Evolutionary conservation across 2,888 invertebrate species (phyloP), one percentile per base, ranked within the genome.

Genomic region (Magallana nippona): DNA sequence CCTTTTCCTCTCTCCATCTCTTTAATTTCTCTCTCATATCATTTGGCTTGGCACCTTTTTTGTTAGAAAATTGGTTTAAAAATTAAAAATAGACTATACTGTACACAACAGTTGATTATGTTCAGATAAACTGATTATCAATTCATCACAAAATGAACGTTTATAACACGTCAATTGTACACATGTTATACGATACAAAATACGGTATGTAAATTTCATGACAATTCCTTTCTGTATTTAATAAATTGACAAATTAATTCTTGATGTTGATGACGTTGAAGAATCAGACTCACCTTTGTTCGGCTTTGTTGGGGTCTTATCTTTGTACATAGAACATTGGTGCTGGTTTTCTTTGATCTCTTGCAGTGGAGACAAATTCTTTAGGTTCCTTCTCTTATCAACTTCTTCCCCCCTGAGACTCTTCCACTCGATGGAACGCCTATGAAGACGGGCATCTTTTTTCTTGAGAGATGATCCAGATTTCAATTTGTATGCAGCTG

Each of bases 1-100:
- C 89, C 55, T 88, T 87, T 78, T 91, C 92, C 77, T 88, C 86
- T 63, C 89, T 90, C 91, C 91, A 91, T 84, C 89, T 90, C 62
- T 87, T 87, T 15, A 91, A 79, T 84, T 86, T 89, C n/a, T 89
- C 89, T 63, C 78, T 84, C 58, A 86, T 78, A 1, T 83, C 79
- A 27, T 80, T 58, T 56, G 80, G 81, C 0, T 82, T 60, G 2
- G 56, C 79, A 19, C 58, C 71, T 77, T n/a, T n/a, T n/a, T n/a
- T n/a, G n/a, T n/a, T n/a, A n/a, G n/a, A n/a, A n/a, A n/a, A n/a
- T n/a, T n/a, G n/a, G n/a, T n/a, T n/a, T n/a, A n/a, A n/a, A n/a
- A n/a, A n/a, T n/a, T n/a, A n/a, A n/a, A n/a, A n/a, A n/a, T n/a
- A n/a, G n/a, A n/a, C n/a, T n/a, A n/a, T n/a, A n/a, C n/a, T n/a